Base-by-base conservation (phyloP, 2,888 invertebrate genomes). In the Calameuta pallipes region DNA sequence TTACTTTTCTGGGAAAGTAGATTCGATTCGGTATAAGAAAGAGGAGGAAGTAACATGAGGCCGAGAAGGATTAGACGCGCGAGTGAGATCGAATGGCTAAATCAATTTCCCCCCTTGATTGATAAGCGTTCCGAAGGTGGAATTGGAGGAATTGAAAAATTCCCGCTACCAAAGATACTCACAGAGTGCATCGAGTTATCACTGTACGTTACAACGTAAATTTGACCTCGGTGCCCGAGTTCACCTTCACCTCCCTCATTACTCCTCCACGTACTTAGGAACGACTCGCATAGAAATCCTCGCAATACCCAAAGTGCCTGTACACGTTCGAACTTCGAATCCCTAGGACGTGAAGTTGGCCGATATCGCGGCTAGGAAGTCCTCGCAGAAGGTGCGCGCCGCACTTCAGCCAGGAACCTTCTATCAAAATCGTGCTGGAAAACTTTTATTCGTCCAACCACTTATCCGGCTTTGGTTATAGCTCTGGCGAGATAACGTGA, bases 321-420 rank as follows among this genome's bases (percentile, higher is more conserved):
- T 56, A 23, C 56, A 23, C 56, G 56, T 23, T 56, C 82, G 79
- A 86, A 86, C 79, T 88, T 88, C 84, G 83, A 86, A 87, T 87
- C 85, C 83, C 82, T 82, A 76, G 83, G 85, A 86, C 85, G 82
- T 35, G 56, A 56, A 56, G 23, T 73, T 33, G 34, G 75, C 69
- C 37, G 36, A 76, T 71, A 69, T 11, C 73, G 75, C 35, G 56
- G 56, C 15, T 9, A 75, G 76, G 80, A 80, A 77, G 79, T 78
- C 80, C 76, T 76, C 79, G 30, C 36, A 36, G 35, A 36, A 76
- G 37, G 74, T 79, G 33, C 75, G 4, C 70, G 37, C 36, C 69
- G 73, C 74, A 23, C 23, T 6, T 56, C 56, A 23, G 9, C 23
- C 56, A 23, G 23, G 56, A 56, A 23, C 9, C 56, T 56, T 23